These are phyloP conservation scores for Silvanus unidentatus DNA, from an alignment of 2,888 invertebrate genomes.

Conservation along the genomic window DNA sequence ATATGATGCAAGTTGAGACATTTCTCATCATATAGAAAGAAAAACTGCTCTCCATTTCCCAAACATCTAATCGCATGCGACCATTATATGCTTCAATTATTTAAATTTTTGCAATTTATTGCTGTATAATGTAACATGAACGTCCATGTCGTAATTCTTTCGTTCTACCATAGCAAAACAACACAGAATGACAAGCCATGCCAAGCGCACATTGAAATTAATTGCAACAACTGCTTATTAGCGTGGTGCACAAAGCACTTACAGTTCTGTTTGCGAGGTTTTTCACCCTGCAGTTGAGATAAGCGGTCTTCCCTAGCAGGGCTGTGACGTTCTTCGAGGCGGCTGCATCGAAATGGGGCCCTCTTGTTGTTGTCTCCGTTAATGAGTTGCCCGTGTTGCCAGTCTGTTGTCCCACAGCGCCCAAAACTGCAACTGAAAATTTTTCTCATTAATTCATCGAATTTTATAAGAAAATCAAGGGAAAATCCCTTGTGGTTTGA, in stretches of 20 bases:
- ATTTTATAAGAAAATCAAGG: too few relatives aligned
- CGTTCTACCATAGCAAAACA: too few relatives aligned
- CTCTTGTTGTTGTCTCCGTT: conserved; percentile 37
- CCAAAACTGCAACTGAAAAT: conserved; percentile 34
- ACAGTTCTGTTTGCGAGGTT: conserved; percentile 89
- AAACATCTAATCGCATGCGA: background rate
- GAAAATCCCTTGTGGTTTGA: too few relatives aligned
- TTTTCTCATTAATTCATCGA: background rate
- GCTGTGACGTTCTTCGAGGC: conserved; percentile 63
- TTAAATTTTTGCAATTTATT: too few relatives aligned
- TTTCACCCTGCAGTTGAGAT: conserved; percentile 83
- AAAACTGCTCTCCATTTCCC: background rate
- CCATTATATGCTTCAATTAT: too few relatives aligned
- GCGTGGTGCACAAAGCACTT: conserved; percentile 49
- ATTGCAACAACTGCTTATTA: too few relatives aligned
- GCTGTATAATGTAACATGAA: too few relatives aligned
- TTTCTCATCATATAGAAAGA: background rate
- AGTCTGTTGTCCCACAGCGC: conserved; percentile 34
- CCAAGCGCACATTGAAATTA: too few relatives aligned
- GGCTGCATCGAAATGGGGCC: conserved; percentile 45
- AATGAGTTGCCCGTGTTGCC: conserved; percentile 37
- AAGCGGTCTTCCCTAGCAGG: conserved; percentile 81
- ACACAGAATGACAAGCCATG: too few relatives aligned
- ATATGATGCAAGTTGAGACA: too few relatives aligned
- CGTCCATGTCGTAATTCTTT: too few relatives aligned